These are phyloP conservation scores for Bimastos eiseni DNA, from an alignment of 2,888 invertebrate genomes.

Conservation along the genomic window DNA sequence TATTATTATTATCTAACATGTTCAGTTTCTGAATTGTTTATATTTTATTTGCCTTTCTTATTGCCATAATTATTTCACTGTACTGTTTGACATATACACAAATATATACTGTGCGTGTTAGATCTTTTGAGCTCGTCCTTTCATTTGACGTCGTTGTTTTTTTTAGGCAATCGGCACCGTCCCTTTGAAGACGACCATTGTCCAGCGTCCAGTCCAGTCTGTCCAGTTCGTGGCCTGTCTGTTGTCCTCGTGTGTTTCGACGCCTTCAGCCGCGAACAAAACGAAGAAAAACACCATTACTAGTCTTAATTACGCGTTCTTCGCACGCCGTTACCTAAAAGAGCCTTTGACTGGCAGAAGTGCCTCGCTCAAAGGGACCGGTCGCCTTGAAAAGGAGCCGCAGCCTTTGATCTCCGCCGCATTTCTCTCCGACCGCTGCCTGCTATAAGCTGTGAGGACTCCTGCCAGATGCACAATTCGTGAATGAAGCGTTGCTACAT, in stretches of 20 bases:
- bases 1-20: no score
- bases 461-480: not conserved
- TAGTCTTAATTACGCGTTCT: slow-evolving; percentile 5
- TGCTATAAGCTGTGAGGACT: not conserved
- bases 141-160: not conserved
- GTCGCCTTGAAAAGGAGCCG: slow-evolving; percentile 4
- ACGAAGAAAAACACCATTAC: slow-evolving; percentile 21
- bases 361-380: not conserved
- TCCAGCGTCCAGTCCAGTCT: not conserved
- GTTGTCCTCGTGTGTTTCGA: not conserved
- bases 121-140: not conserved
- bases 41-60: not conserved
- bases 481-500: not conserved
- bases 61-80: not conserved
- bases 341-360: not conserved
- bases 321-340: slow-evolving; percentile 9
- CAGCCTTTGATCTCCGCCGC: slow-evolving; percentile 17
- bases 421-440: not conserved
- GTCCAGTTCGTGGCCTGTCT: slow-evolving; percentile 2
- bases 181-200: slow-evolving; percentile 13
- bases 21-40: not conserved
- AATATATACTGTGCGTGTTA: not conserved
- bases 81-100: not conserved
- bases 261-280: slow-evolving; percentile 5
- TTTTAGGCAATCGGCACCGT: not conserved